Evolutionary conservation across 2,797 vertebrate species (phyloP), one percentile per base, ranked within the genome.

Genomic region (Champsocephalus gunnari): DNA sequence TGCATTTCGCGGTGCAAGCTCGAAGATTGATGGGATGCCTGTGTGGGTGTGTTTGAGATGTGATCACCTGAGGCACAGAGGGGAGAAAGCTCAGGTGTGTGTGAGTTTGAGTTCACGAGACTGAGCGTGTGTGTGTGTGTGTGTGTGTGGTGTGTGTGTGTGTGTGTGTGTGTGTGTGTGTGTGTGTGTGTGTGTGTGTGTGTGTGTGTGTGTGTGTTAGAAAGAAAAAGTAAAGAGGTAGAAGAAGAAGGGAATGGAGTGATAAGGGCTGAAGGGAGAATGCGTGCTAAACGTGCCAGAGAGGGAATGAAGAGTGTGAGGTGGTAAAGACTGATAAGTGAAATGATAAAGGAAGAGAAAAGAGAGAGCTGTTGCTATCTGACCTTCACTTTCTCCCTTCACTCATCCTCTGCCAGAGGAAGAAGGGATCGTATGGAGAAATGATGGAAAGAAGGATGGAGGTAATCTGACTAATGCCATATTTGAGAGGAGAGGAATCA

Each of bases 401-500:
- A 45, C 75, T 87, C 71, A 72, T 75, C 70, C 74, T 71, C 71
- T 14, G 66, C 79, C 65, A 77, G 66, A 88, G 67, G 83, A 88
- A 88, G 81, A 86, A 72, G 58, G 74, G 80, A 86, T 87, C 82
- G 64, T 81, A 75, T 72, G 62, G 60, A 85, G 81, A 81, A 88
- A 82, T 78, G 75, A 84, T 60, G 79, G 77, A 83, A 83, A 76
- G 71, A 65, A 81, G 79, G 81, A 82, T 80, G 84, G 73, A 62
- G 77, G 79, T 83, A 87, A 87, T 91, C 86, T 92, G 89, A 91
- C 88, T 91, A 87, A 92, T 85, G 79, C 81, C 66, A 55, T 84
- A 75, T 90, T 86, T 83, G 77, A 85, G 85, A 76, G 61, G 60
- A 85, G 77, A 83, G 80, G 63, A 83, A 82, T 79, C 79, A 84